A percentile compares a stretch with the other conserved stretches of the same genome.
These are phyloP conservation scores for Malurus cyaneus DNA, from an alignment of 2,113 vertebrate genomes.

Conservation along the genomic window DNA sequence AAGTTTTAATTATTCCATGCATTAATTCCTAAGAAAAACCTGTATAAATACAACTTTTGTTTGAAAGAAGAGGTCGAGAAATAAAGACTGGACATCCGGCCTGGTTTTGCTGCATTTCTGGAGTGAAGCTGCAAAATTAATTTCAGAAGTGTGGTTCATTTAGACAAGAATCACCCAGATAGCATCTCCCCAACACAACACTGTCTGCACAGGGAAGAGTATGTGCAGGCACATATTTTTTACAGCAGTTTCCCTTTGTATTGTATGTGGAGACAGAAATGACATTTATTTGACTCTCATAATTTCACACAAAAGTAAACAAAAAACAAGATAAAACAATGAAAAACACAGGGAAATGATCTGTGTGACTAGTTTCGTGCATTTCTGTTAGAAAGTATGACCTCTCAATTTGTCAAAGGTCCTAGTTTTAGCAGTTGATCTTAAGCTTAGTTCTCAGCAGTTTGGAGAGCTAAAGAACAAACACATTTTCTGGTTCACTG, in stretches of 20 bases:
- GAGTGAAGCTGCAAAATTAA: constrained; percentile 30
- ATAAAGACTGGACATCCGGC: background rate
- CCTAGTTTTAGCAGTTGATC: constrained; percentile 75
- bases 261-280: constrained; percentile 18
- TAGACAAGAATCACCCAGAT: constrained; percentile 8
- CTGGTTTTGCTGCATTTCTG: background rate
- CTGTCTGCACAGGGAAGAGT: constrained; percentile 7
- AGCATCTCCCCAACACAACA: background rate
- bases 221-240: constrained; percentile 38
- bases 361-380: constrained; percentile 61
- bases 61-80: background rate
- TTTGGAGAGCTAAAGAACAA: constrained; percentile 80
- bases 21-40: constrained; percentile 71
- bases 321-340: constrained; percentile 70
- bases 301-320: constrained; percentile 65
- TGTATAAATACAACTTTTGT: constrained; percentile 52
- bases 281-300: constrained; percentile 52
- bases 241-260: constrained; percentile 37
- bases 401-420: constrained; percentile 78
- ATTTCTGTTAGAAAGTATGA: constrained; percentile 74
- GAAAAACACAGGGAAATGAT: constrained; percentile 66
- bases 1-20: constrained; percentile 79
- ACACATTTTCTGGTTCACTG: constrained; percentile 85
- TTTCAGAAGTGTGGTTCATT: background rate
- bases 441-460: constrained; percentile 78